Percentiles rank a stretch among this genome's conserved stretches.
These are phyloP conservation scores for Phrynocephalus versicolor DNA, from an alignment of 2,113 vertebrate genomes.

Conservation along the genomic window DNA sequence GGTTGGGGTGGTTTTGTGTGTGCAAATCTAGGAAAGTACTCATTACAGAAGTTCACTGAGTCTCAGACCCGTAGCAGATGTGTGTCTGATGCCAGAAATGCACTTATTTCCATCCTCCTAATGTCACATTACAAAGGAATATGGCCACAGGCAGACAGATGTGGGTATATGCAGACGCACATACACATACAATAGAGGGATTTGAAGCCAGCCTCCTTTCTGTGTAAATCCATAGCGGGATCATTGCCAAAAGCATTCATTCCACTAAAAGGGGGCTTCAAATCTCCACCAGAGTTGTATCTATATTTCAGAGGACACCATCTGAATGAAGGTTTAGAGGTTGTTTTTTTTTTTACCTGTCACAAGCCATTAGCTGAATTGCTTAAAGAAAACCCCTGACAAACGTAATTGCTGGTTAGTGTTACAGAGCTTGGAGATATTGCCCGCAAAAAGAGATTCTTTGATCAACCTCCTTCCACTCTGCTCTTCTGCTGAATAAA, in stretches of 20 bases:
- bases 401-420: slow-evolving; percentile 75
- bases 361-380: slow-evolving; percentile 79
- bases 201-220: slow-evolving; percentile 1
- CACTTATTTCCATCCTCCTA: not conserved
- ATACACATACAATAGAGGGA: not conserved
- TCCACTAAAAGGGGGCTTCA: slow-evolving; percentile 58
- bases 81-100: not conserved
- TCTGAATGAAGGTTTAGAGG: slow-evolving; percentile 68
- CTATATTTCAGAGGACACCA: slow-evolving; percentile 50
- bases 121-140: not conserved
- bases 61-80: not conserved
- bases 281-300: slow-evolving; percentile 58
- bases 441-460: slow-evolving; percentile 74
- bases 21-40: no score
- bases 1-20: no score
- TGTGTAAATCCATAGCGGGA: slow-evolving; percentile 46
- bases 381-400: slow-evolving; percentile 76
- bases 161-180: not conserved
- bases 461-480: slow-evolving; percentile 73
- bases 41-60: no score
- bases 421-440: slow-evolving; percentile 73
- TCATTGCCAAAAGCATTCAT: slow-evolving; percentile 63
- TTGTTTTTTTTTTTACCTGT: slow-evolving; percentile 63
- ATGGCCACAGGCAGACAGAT: not conserved
- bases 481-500: slow-evolving; percentile 81